phyloP scores from a whole-genome alignment of 2,797 vertebrate species.

The Catamblyrhynchus diadema region DNA sequence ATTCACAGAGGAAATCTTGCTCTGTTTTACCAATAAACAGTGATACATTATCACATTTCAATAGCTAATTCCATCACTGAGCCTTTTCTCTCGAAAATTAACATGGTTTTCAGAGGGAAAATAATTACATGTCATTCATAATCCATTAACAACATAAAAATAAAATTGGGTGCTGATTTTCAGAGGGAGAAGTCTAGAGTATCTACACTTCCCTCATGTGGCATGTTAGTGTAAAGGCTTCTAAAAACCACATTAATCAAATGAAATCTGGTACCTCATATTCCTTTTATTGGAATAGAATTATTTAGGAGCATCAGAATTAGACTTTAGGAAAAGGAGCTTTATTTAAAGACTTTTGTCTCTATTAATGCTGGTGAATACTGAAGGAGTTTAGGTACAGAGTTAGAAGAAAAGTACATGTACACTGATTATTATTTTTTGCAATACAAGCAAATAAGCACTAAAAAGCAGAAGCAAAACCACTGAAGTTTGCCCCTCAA shows the following conservation, averaged over 20 bases:
- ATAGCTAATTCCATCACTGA: constrained; percentile 52
- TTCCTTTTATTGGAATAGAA: not conserved
- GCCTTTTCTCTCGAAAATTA: constrained; percentile 65
- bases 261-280: not conserved
- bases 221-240: constrained; percentile 42
- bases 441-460: not conserved
- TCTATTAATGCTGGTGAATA: not conserved
- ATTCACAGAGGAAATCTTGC: constrained; percentile 39
- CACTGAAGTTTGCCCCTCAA: not conserved
- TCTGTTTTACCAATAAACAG: constrained; percentile 57
- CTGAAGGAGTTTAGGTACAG: not conserved
- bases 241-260: not conserved
- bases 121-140: constrained; percentile 70
- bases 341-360: not conserved
- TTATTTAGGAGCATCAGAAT: not conserved
- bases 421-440: not conserved
- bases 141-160: constrained; percentile 64
- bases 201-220: constrained; percentile 64
- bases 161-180: constrained; percentile 38
- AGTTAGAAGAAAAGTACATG: not conserved
- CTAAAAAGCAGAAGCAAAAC: not conserved
- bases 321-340: not conserved
- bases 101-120: constrained; percentile 63
- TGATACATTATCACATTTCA: constrained; percentile 61
- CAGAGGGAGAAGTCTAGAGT: constrained; percentile 18